These are phyloP conservation scores for Heliothis peltigera DNA, from an alignment of 2,888 invertebrate species.

Conservation along the genomic window DNA sequence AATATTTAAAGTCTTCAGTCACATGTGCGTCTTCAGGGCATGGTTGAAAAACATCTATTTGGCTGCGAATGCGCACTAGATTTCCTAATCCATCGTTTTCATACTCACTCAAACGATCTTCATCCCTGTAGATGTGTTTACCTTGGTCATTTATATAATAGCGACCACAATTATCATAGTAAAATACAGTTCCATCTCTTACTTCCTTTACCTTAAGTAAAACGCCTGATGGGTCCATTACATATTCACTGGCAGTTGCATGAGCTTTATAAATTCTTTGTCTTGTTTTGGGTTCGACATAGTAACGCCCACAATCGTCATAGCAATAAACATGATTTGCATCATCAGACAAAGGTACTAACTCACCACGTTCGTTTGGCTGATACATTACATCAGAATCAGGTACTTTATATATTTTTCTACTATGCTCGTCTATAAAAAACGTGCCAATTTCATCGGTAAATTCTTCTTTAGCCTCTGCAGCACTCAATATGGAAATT, in stretches of 20 bases:
- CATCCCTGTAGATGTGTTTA: constrained; percentile 83
- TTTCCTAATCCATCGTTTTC: constrained; percentile 87
- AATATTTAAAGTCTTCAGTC: constrained; percentile 83
- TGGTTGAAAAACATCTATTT: constrained; percentile 76
- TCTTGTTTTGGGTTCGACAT: constrained; percentile 73
- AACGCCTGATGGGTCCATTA: constrained; percentile 82
- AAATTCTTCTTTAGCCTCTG: constrained; percentile 80
- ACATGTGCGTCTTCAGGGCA: constrained; percentile 82
- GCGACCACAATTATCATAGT: constrained; percentile 84
- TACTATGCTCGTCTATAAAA: constrained; percentile 79
- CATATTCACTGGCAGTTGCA: constrained; percentile 81
- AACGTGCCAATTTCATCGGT: constrained; percentile 82
- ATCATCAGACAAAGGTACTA: constrained; percentile 82
- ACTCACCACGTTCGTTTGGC: constrained; percentile 78
- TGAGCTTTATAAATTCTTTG: constrained; percentile 83
- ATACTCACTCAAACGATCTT: constrained; percentile 81
- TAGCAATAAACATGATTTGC: constrained; percentile 79
- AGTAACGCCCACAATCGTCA: constrained; percentile 86
- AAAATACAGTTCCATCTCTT: constrained; percentile 78
- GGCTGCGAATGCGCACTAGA: constrained; percentile 83
- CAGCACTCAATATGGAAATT: constrained; percentile 83
- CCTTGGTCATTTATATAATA: constrained; percentile 81
- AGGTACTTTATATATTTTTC: constrained; percentile 82
- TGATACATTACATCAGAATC: constrained; percentile 78
- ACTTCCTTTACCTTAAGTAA: constrained; percentile 82